These are phyloP conservation scores for Dufourea novaeangliae DNA, from an alignment of 1,140 invertebrate species.

Conservation along the genomic window DNA sequence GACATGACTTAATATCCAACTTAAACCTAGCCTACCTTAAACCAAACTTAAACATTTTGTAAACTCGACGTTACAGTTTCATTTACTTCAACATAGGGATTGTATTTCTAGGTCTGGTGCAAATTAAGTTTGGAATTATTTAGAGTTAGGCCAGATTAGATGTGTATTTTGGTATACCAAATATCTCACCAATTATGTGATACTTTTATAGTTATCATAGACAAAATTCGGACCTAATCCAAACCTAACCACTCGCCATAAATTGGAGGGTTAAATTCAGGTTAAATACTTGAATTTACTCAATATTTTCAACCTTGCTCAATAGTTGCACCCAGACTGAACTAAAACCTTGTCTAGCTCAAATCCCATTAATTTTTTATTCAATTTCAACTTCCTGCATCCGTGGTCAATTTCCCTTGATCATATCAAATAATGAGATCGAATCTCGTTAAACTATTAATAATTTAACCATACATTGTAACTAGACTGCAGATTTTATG, in stretches of 20 bases:
- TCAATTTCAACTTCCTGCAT: neutral
- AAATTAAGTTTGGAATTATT: neutral
- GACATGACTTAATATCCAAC: neutral
- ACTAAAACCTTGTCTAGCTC: neutral
- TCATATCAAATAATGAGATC: neutral
- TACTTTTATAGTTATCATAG: neutral
- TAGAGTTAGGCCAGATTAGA: neutral
- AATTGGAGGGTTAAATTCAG: too few relatives aligned
- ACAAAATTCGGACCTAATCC: neutral
- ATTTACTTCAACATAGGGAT: neutral
- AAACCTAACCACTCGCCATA: too few relatives aligned
- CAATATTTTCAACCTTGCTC: neutral
- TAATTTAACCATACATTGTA: constrained; percentile 3
- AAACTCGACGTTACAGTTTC: neutral
- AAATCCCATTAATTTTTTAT: neutral
- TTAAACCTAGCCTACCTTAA: neutral
- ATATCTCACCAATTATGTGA: neutral
- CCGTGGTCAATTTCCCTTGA: neutral
- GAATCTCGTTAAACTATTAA: constrained; percentile 1
- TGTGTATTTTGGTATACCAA: too few relatives aligned
- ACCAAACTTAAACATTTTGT: neutral
- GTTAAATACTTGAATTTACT: neutral
- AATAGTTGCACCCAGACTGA: neutral
- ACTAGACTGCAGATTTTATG: too few relatives aligned
- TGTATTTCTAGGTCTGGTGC: neutral